Percentiles rank a stretch among this genome's conserved stretches.
These are phyloP conservation scores for Dinoponera quadriceps DNA, from an alignment of 1,140 invertebrate genomes.

Conservation along the genomic window DNA sequence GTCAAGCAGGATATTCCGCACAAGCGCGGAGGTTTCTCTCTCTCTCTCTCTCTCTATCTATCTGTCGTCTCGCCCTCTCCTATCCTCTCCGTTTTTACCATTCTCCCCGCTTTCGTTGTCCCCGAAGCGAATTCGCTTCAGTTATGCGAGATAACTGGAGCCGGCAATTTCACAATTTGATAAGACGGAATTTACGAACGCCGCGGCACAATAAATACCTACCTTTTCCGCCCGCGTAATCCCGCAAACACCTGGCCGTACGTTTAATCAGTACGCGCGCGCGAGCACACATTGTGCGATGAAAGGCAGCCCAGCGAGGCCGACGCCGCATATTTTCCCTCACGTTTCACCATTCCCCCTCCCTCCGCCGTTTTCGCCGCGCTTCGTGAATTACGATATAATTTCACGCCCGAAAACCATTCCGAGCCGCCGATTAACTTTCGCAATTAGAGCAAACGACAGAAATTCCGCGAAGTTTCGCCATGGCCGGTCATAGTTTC, in stretches of 20 bases:
- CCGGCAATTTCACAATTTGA: conserved; percentile 62
- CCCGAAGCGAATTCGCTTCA: conserved; percentile 26
- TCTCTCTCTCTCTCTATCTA: too few species aligned
- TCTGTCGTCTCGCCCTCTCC: neutral
- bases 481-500: conserved; percentile 18
- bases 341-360: too few species aligned
- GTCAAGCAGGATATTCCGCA: conserved; percentile 35
- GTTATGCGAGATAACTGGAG: conserved; percentile 55
- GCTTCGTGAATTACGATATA: conserved; percentile 41
- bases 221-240: conserved; percentile 27
- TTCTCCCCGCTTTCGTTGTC: conserved; percentile 39
- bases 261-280: conserved; percentile 44
- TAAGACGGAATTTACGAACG: conserved; percentile 55
- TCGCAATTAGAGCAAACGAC: conserved; percentile 40
- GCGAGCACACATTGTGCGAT: neutral
- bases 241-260: conserved; percentile 36
- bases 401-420: conserved; percentile 54
- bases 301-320: neutral
- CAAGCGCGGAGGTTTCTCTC: neutral
- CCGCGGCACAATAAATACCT: conserved; percentile 50
- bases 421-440: conserved; percentile 48
- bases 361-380: neutral
- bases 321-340: conserved; percentile 13
- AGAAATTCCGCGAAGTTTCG: conserved; percentile 35
- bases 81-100: conserved; percentile 35